Percentiles rank a stretch among this genome's conserved stretches.
These are phyloP conservation scores for Pseudochirops cupreus DNA, from an alignment of 2,797 vertebrate genomes.

Conservation along the genomic window DNA sequence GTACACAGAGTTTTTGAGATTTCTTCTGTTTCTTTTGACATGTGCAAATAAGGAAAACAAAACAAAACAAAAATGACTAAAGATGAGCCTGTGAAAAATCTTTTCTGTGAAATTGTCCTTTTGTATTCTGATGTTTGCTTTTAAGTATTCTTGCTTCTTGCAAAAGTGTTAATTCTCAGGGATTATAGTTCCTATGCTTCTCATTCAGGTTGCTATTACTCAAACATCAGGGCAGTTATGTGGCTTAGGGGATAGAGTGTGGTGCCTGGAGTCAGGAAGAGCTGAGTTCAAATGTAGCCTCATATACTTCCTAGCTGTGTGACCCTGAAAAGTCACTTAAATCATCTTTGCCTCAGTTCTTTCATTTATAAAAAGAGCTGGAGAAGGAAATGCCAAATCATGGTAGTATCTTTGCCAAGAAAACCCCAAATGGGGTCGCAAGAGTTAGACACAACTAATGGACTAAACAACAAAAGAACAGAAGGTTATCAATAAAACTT, in stretches of 20 bases:
- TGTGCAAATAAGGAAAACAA: slow-evolving; percentile 35
- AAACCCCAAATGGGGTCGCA: background rate
- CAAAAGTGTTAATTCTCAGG: slow-evolving; percentile 17
- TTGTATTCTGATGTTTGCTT: background rate
- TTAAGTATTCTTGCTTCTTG: background rate
- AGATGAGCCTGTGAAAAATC: background rate
- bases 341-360: background rate
- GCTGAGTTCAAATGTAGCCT: background rate
- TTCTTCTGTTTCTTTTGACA: background rate
- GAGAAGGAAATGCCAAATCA: background rate
- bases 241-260: background rate
- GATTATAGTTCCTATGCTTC: slow-evolving; percentile 15
- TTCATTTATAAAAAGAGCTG: background rate
- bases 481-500: background rate
- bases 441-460: background rate
- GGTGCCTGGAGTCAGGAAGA: background rate
- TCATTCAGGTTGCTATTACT: slow-evolving; percentile 16
- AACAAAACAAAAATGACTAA: background rate
- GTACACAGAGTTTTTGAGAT: slow-evolving; percentile 5
- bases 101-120: background rate
- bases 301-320: background rate
- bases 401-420: background rate
- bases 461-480: background rate
- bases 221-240: background rate
- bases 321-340: background rate